These are phyloP conservation scores for Oncorhynchus mykiss DNA, from an alignment of 2,113 vertebrate species.

Conservation along the genomic window DNA sequence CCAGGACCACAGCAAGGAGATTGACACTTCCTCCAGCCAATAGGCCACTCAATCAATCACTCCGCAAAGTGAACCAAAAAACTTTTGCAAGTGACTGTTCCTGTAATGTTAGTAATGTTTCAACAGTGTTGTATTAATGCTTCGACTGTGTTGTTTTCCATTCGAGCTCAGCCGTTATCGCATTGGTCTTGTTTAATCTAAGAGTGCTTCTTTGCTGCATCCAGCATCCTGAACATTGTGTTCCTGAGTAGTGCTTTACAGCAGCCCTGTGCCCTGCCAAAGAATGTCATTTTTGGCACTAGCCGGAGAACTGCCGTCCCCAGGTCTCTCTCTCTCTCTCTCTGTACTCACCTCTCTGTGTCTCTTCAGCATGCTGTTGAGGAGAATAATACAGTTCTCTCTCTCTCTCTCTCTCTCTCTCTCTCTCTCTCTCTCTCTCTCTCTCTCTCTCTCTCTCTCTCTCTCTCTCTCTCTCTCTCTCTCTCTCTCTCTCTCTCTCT, in stretches of 20 bases:
- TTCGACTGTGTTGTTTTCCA: slow-evolving; percentile 17
- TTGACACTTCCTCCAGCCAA: too few relatives aligned
- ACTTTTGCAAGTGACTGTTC: background rate
- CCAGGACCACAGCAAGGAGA: slow-evolving; percentile 13
- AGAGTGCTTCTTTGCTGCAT: slow-evolving; percentile 34
- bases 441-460: too few relatives aligned
- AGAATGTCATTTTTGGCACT: slow-evolving; percentile 57
- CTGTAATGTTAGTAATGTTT: slow-evolving; percentile 37
- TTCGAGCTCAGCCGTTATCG: slow-evolving; percentile 16
- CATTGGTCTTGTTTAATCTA: slow-evolving; percentile 35
- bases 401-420: background rate
- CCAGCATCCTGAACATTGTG: slow-evolving; percentile 54
- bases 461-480: background rate
- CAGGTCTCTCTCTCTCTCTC: slow-evolving; percentile 18
- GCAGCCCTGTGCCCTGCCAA: slow-evolving; percentile 47
- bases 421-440: background rate
- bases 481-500: too few relatives aligned
- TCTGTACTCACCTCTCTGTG: too few relatives aligned
- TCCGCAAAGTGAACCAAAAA: background rate
- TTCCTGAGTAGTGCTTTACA: slow-evolving; percentile 54
- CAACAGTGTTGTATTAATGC: background rate
- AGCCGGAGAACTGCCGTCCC: slow-evolving; percentile 10
- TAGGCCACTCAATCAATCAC: background rate
- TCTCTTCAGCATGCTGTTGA: too few relatives aligned
- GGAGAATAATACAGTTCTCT: too few relatives aligned